Conservation (phyloP, 1,140 invertebrate genomes). For the Coelopa frigida region DNA sequence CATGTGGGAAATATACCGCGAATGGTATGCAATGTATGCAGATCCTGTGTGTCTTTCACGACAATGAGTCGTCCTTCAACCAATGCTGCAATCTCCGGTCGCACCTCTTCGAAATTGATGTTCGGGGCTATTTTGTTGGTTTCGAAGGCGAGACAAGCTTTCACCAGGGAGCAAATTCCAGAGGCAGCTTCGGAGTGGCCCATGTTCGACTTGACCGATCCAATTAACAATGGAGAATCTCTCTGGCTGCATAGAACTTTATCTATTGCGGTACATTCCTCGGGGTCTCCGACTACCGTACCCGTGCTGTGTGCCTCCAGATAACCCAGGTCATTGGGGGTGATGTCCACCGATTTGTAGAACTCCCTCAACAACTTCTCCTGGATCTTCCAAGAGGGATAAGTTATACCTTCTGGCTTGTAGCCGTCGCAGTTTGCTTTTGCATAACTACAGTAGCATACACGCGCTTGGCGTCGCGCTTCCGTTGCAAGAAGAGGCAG, state of each 20-base stretch:
- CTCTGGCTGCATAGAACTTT: slow-evolving; percentile 68
- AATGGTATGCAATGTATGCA: slow-evolving; percentile 81
- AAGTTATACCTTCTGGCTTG: slow-evolving; percentile 85
- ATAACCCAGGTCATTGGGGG: slow-evolving; percentile 64
- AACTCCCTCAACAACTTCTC: slow-evolving; percentile 71
- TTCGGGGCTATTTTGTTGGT: slow-evolving; percentile 69
- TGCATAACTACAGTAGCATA: slow-evolving; percentile 55
- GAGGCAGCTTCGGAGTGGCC: slow-evolving; percentile 89
- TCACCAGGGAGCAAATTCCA: slow-evolving; percentile 75
- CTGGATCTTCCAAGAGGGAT: slow-evolving; percentile 79
- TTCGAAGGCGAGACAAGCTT: slow-evolving; percentile 70
- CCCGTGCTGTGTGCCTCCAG: slow-evolving; percentile 90
- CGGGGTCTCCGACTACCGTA: slow-evolving; percentile 73
- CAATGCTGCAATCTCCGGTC: slow-evolving; percentile 65
- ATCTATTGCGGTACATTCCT: slow-evolving; percentile 79
- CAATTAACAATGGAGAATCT: slow-evolving; percentile 66
- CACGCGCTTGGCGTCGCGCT: slow-evolving; percentile 65
- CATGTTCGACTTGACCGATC: slow-evolving; percentile 89
- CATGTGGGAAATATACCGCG: slow-evolving; percentile 65
- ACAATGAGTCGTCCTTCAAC: slow-evolving; percentile 62
- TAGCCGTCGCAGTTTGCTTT: slow-evolving; percentile 81
- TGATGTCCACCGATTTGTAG: slow-evolving; percentile 75
- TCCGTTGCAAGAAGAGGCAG: slow-evolving; percentile 74
- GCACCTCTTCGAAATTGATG: slow-evolving; percentile 66
- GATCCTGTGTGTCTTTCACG: slow-evolving; percentile 57